These are phyloP conservation scores for Hyposmocoma kahamanoa DNA, from an alignment of 1,140 invertebrate genomes.

Conservation along the genomic window DNA sequence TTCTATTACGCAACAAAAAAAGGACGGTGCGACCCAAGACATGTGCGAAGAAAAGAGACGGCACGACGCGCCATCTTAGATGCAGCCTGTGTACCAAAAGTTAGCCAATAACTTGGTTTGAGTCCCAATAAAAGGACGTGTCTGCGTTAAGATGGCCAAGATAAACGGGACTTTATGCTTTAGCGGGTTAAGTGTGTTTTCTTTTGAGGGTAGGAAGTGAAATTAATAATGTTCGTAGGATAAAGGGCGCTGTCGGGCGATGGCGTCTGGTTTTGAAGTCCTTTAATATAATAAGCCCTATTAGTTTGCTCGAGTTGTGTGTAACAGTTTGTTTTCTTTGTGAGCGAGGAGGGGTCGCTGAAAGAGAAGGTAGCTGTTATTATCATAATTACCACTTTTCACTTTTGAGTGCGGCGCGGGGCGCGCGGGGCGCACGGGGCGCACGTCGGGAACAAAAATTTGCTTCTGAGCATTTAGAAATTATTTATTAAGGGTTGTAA, in stretches of 20 bases:
- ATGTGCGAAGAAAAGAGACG: not conserved
- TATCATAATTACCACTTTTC: no score
- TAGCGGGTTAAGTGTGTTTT: not conserved
- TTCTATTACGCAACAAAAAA: conserved; percentile 4
- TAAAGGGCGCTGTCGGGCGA: not conserved
- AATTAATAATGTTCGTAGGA: not conserved
- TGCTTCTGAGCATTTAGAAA: no score
- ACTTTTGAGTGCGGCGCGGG: no score
- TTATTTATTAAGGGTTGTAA: no score
- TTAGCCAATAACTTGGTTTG: conserved; percentile 3
- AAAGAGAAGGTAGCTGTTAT: no score
- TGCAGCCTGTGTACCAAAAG: conserved; percentile 5
- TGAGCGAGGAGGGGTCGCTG: no score
- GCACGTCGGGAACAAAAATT: no score
- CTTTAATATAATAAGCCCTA: conserved; percentile 4
- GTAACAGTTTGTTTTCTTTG: conserved; percentile 1
- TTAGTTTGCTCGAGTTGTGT: not conserved
- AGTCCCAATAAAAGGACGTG: not conserved
- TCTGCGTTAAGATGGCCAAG: not conserved
- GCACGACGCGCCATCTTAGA: conserved; percentile 1
- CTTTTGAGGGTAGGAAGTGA: not conserved
- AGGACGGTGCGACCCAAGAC: conserved; percentile 1
- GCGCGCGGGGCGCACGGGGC: no score
- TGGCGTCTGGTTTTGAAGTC: not conserved
- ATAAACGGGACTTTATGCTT: not conserved